These are phyloP conservation scores for Styela plicata DNA, from an alignment of 23 tunicate species.

Conservation along the genomic window DNA sequence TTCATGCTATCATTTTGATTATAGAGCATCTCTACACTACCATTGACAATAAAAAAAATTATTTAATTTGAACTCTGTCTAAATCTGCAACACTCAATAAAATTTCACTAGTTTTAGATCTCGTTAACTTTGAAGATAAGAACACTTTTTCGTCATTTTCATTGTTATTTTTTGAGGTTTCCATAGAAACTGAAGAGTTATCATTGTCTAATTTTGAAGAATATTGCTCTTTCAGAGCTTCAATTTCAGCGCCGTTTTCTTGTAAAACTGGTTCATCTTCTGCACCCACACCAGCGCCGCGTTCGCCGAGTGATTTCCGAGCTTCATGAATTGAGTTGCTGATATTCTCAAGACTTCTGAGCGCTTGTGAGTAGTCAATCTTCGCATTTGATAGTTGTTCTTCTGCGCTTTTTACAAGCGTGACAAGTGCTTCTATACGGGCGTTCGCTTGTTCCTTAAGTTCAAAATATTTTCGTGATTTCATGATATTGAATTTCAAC, in stretches of 20 bases:
- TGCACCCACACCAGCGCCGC: slow-evolving; percentile 71
- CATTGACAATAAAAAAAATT: too few species aligned
- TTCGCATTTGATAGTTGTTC: slow-evolving; percentile 25
- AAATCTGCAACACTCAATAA: slow-evolving; percentile 11
- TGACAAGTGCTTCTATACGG: slow-evolving; percentile 10
- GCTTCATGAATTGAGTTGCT: slow-evolving; percentile 56
- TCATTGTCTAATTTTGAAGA: neutral
- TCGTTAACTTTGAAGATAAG: neutral
- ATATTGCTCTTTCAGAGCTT: neutral
- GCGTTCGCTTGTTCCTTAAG: slow-evolving; percentile 34
- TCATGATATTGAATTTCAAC: slow-evolving; percentile 39
- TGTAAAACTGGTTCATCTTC: slow-evolving; percentile 35
- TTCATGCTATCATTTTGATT: too few species aligned
- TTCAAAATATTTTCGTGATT: slow-evolving; percentile 63
- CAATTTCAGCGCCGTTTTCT: neutral
- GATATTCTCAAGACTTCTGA: slow-evolving; percentile 49
- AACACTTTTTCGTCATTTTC: neutral
- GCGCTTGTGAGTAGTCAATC: slow-evolving; percentile 40
- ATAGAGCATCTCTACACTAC: too few species aligned
- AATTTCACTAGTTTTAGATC: slow-evolving; percentile 4
- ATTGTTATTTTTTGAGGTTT: neutral
- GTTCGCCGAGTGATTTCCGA: slow-evolving; percentile 35
- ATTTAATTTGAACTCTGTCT: neutral
- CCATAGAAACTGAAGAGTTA: neutral
- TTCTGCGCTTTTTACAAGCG: slow-evolving; percentile 28